A percentile compares a stretch with the other conserved stretches of the same genome.
Conservation (phyloP, 2,888 invertebrate species). For the Ormyrus thymus region DNA sequence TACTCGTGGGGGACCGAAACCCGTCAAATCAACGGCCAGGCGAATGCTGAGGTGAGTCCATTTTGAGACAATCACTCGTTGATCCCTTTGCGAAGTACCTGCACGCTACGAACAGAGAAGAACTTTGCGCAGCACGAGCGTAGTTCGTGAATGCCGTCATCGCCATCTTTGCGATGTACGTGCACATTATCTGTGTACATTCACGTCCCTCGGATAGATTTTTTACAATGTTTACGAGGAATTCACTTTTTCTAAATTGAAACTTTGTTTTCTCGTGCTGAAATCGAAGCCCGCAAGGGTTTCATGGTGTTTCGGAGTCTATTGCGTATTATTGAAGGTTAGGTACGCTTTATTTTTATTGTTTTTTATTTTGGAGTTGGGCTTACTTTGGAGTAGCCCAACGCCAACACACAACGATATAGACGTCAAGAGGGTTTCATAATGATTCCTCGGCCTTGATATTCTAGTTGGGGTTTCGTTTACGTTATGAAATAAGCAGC, state of each 20-base stretch:
- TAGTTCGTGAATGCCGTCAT: conserved; percentile 11
- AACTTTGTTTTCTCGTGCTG: background rate
- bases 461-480: conserved; percentile 10
- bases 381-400: background rate
- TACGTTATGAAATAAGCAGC: background rate
- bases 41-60: conserved; percentile 47
- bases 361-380: conserved; percentile 25
- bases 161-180: conserved; percentile 47
- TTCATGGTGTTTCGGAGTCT: background rate
- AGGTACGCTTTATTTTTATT: conserved; percentile 31
- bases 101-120: background rate
- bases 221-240: background rate
- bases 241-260: background rate
- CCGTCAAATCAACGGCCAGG: background rate
- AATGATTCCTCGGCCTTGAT: conserved; percentile 38
- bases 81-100: conserved; percentile 29
- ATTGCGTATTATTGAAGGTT: conserved; percentile 22
- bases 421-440: conserved; percentile 23
- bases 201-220: background rate
- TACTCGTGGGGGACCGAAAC: background rate
- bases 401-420: background rate
- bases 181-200: conserved; percentile 8
- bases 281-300: background rate
- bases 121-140: background rate
- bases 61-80: conserved; percentile 1